Conservation (phyloP, 2,113 vertebrate genomes). For the Puntigrus tetrazona region DNA sequence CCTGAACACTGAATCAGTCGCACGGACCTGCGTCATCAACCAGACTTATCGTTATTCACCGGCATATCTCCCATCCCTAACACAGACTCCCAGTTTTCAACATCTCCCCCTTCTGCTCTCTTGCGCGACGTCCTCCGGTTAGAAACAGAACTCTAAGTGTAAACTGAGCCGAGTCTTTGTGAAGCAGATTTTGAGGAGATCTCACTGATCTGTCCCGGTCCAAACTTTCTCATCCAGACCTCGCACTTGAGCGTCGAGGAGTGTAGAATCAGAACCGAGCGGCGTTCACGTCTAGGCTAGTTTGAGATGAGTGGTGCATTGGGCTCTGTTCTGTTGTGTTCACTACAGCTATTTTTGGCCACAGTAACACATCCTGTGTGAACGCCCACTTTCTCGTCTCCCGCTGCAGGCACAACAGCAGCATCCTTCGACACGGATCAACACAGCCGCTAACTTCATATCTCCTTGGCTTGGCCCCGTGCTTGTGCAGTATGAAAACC, state of each 20-base stretch:
- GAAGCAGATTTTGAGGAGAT: not conserved
- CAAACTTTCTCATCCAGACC: not conserved
- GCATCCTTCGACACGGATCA: not conserved
- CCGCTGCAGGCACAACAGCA: not conserved
- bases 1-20: no score
- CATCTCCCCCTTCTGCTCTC: no score
- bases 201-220: not conserved
- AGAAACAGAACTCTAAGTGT: not conserved
- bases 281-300: not conserved
- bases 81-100: no score
- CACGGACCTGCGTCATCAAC: no score
- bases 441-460: not conserved
- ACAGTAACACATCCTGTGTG: not conserved
- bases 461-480: not conserved
- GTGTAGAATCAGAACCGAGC: not conserved
- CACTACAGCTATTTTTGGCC: not conserved
- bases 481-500: no score
- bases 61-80: no score
- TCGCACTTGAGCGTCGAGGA: not conserved
- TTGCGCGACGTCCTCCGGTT: no score
- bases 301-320: not conserved
- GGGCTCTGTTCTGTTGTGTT: not conserved
- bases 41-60: no score
- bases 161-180: not conserved
- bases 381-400: not conserved